These are phyloP conservation scores for Cheilosia impressa DNA, from an alignment of 2,888 invertebrate species.

Conservation along the genomic window DNA sequence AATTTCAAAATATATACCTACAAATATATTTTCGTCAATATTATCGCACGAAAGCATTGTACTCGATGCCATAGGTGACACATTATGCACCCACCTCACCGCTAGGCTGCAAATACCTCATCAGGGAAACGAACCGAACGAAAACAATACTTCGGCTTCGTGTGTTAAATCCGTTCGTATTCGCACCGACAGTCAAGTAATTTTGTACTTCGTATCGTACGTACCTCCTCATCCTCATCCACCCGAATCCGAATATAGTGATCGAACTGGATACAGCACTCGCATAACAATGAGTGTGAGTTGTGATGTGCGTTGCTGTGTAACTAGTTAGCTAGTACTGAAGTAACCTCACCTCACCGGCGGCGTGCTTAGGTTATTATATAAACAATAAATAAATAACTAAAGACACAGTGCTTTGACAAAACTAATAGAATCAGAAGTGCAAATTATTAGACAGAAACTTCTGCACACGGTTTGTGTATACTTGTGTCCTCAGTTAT, in stretches of 20 bases:
- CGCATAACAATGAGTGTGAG: conserved; percentile 26
- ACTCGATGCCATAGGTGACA: neutral
- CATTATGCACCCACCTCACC: neutral
- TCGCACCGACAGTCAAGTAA: conserved; percentile 19
- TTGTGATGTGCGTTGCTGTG: conserved; percentile 3
- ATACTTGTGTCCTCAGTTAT: neutral
- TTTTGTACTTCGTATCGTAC: conserved; percentile 12
- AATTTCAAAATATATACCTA: conserved; percentile 17
- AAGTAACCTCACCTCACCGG: conserved; percentile 1
- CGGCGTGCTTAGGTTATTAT: neutral
- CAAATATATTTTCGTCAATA: conserved; percentile 8
- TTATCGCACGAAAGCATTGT: neutral
- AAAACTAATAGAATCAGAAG: neutral
- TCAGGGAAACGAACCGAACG: conserved; percentile 14
- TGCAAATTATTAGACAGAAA: neutral
- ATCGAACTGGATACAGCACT: conserved; percentile 15
- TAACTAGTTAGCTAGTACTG: neutral
- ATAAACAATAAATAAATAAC: conserved; percentile 6
- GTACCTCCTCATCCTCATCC: neutral
- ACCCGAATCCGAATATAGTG: conserved; percentile 16
- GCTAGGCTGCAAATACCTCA: neutral
- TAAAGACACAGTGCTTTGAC: neutral
- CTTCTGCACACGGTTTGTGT: neutral
- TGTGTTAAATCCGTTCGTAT: neutral
- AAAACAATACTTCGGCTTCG: conserved; percentile 4